Base-by-base conservation (phyloP, 2,113 vertebrate species). In the Aepyceros melampus region DNA sequence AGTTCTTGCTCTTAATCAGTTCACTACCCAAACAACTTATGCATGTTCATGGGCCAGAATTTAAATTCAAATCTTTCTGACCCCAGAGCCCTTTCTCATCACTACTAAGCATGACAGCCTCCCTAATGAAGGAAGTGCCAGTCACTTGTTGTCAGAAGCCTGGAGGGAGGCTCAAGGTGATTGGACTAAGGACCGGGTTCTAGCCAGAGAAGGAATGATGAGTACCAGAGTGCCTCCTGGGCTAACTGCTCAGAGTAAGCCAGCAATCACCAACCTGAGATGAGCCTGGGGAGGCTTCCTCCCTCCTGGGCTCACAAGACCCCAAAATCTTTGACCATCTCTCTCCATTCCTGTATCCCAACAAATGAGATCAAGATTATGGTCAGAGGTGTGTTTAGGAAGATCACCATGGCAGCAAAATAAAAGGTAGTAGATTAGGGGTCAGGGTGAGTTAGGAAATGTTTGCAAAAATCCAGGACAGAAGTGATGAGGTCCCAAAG, bases 281-380 rank as follows among this genome's bases (percentile, higher is more conserved):
- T 94, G 81, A 95, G 16, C 11, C 33, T 71, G 29, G 25, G 64
- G n/a, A 40, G 36, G 16, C 33, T 53, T 96, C 56, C 51, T 96
- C 60, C 45, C 14, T 71, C 53, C 49, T 40, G 36, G n/a, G 14
- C n/a, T 43, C 87, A 88, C n/a, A 56, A 45, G 40, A 82, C 29
- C 43, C 55, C 16, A 40, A 87, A 85, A 33, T 86, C 25, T 89
- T 87, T 62, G 60, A 83, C 33, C 64, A 84, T 53, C 56, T 81
- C 56, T 91, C 33, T 31, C 78, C 12, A 56, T 29, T 71, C 56
- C 40, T 64, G 11, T 27, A 87, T 91, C 95, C 45, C 36, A 33
- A 76, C 64, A 94, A 89, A 91, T 62, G 53, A 92, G 56, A 94
- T 96, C 45, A 92, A 94, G 83, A 86, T 94, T 97, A 58, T 62